A percentile compares a stretch with the other conserved stretches of the same genome.
phyloP scores from a whole-genome alignment of 2,888 invertebrate genomes.

The Erebia aethiops region DNA sequence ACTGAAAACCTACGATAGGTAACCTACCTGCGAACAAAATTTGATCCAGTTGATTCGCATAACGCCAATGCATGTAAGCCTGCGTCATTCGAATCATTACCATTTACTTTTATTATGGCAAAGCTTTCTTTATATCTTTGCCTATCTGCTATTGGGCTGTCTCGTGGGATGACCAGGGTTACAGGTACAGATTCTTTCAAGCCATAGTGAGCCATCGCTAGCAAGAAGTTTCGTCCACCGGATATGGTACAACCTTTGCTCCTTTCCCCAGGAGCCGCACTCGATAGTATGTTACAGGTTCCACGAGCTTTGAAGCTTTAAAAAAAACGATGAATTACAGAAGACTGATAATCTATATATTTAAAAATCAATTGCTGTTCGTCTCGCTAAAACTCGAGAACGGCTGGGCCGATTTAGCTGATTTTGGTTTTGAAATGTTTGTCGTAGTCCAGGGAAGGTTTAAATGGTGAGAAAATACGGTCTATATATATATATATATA shows the following conservation, averaged over 20 bases:
- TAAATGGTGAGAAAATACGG: too few species aligned
- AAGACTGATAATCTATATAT: too few species aligned
- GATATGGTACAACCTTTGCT: conserved; percentile 45
- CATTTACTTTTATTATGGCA: conserved; percentile 55
- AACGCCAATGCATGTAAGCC: conserved; percentile 54
- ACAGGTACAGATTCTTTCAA: background rate
- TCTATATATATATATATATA: too few species aligned
- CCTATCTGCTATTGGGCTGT: background rate
- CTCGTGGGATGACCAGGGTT: background rate
- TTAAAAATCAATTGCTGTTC: too few species aligned
- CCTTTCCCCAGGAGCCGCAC: background rate
- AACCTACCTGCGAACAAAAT: background rate
- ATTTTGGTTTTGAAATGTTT: too few species aligned
- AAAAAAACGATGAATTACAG: background rate
- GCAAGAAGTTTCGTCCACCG: conserved; percentile 55
- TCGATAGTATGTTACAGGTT: background rate
- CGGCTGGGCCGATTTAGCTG: too few species aligned
- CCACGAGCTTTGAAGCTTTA: conserved; percentile 1
- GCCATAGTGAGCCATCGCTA: conserved; percentile 42
- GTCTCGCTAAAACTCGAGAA: too few species aligned
- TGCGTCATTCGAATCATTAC: conserved; percentile 55
- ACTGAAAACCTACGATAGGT: background rate
- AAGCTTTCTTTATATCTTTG: conserved; percentile 52
- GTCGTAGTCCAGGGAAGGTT: too few species aligned
- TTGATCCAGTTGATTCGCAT: conserved; percentile 36